phyloP scores from a whole-genome alignment of 2,888 invertebrate genomes.

The Platerodrilus igneus region DNA sequence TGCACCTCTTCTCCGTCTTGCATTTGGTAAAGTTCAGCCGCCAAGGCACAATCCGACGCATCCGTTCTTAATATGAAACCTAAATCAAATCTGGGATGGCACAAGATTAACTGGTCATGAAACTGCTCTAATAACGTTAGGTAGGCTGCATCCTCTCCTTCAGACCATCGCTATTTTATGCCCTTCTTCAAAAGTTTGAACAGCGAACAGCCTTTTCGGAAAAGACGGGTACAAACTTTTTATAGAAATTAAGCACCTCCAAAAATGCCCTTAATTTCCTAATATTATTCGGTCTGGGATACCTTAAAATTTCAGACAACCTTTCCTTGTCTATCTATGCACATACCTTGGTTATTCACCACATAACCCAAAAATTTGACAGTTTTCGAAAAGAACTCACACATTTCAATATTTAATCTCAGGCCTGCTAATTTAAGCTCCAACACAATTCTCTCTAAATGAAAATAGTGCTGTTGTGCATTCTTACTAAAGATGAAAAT shows the following conservation, averaged over 20 bases:
- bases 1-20: background rate
- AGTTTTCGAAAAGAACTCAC: constrained; percentile 3
- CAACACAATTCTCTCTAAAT: constrained; percentile 4
- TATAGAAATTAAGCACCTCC: constrained; percentile 5
- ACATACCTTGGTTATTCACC: background rate
- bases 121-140: background rate
- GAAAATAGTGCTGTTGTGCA: constrained; percentile 1
- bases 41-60: background rate
- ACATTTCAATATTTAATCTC: constrained; percentile 7
- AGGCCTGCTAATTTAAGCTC: background rate
- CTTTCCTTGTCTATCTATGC: background rate
- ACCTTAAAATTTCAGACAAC: background rate
- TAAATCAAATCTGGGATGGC: background rate
- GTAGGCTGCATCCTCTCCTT: background rate
- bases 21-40: background rate
- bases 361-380: constrained; percentile 9
- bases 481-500: constrained; percentile 10
- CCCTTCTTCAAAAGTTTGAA: background rate
- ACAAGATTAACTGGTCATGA: background rate
- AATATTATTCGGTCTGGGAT: constrained; percentile 1
- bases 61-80: constrained; percentile 3
- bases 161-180: constrained; percentile 2
- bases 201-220: background rate
- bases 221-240: background rate
- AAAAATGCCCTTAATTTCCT: constrained; percentile 6